phyloP scores from a whole-genome alignment of 1,140 invertebrate species.

The Dolichoris vasculosae region DNA sequence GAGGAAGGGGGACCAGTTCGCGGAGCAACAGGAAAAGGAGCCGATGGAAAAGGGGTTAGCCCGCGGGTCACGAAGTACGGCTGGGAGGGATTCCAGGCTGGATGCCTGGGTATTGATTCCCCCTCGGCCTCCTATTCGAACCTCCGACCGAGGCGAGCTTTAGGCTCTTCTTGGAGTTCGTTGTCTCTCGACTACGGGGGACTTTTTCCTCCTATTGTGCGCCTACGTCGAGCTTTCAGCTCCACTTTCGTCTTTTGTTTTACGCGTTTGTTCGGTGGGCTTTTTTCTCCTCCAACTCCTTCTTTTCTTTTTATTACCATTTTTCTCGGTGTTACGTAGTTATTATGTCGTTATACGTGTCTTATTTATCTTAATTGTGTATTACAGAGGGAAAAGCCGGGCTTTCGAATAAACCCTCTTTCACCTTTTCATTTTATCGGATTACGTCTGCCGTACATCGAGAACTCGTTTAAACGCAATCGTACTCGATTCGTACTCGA shows the following conservation, averaged over 20 bases:
- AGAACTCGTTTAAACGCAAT: no score
- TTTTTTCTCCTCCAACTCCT: background rate
- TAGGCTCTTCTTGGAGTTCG: background rate
- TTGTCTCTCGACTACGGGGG: background rate
- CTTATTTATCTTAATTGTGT: background rate
- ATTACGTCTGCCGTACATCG: no score
- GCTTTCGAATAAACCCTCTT: no score
- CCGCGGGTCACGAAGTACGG: constrained; percentile 23
- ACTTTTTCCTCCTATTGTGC: background rate
- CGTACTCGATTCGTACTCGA: no score
- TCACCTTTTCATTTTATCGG: no score
- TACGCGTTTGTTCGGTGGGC: background rate
- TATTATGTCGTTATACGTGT: background rate
- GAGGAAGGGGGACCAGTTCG: background rate
- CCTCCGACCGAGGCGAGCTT: background rate
- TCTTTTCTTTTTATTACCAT: background rate
- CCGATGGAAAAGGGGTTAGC: constrained; percentile 43
- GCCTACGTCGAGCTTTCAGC: background rate
- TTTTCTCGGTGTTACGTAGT: background rate
- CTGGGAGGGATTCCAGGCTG: constrained; percentile 9
- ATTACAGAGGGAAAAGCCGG: background rate
- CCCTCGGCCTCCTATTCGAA: background rate
- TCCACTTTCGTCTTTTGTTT: background rate
- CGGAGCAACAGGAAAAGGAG: constrained; percentile 32
- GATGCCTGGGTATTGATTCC: constrained; percentile 43